Evolutionary conservation across 2,888 invertebrate species (phyloP).

Genomic region (Aphidius colemani): DNA sequence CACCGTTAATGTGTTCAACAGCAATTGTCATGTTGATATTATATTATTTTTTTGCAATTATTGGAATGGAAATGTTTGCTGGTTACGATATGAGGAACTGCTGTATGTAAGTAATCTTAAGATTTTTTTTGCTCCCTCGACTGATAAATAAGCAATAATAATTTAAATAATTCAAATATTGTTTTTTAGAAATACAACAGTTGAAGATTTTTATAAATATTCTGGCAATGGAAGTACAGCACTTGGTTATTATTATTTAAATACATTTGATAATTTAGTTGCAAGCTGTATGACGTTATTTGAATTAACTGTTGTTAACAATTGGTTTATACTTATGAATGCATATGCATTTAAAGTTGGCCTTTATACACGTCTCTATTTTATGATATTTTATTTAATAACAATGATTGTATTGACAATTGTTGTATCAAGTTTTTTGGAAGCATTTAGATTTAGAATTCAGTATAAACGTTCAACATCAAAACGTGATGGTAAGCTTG

Average conservation of each 20-base stretch:
- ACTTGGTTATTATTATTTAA: constrained; percentile 84
- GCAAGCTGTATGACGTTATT: constrained; percentile 82
- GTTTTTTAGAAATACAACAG: constrained; percentile 75
- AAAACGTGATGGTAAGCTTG: constrained; percentile 70
- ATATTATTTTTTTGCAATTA: constrained; percentile 88
- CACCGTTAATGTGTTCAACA: constrained; percentile 83
- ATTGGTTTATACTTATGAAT: constrained; percentile 93
- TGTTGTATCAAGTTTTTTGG: constrained; percentile 86
- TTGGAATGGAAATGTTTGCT: constrained; percentile 88
- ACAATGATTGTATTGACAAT: constrained; percentile 92
- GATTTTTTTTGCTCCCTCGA: not conserved
- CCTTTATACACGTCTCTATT: constrained; percentile 79
- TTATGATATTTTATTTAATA: constrained; percentile 86
- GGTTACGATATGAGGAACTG: constrained; percentile 77
- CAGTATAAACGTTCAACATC: constrained; percentile 83
- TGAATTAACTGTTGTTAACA: constrained; percentile 88
- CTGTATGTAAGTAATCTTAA: constrained; percentile 70
- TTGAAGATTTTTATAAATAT: constrained; percentile 81
- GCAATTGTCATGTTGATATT: constrained; percentile 81
- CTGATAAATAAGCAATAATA: not conserved
- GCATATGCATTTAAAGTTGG: constrained; percentile 75
- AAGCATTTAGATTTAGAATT: constrained; percentile 86
- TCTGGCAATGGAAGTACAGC: constrained; percentile 71
- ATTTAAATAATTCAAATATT: not conserved
- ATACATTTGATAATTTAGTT: constrained; percentile 81